Base-by-base conservation (phyloP, 2,113 vertebrate genomes). In the Ciconia boyciana region DNA sequence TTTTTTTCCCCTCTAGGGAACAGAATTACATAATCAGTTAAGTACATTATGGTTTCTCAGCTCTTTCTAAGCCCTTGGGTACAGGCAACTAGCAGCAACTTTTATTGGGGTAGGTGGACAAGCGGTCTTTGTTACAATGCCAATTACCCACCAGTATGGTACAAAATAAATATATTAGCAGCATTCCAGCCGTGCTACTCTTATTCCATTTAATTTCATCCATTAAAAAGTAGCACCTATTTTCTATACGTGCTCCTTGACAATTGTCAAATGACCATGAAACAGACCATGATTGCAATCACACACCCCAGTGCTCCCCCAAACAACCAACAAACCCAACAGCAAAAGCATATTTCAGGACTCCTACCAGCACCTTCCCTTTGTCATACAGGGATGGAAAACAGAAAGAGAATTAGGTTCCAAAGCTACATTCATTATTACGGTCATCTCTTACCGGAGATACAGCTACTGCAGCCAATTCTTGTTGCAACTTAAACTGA, bases 401-500 rank as follows among this genome's bases (percentile, higher is more conserved):
- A 66, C 66, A 94, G 74, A 91, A 44, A 82, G 66, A 48, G 82
- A 93, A 87, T 89, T 83, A 78, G 44, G 55, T 93, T 91, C 60
- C 75, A 87, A 91, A 89, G 80, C 52, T 29, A 32, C 76, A 68
- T 69, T 88, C 75, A 88, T 96, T 95, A 93, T 88, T 94, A 74
- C 7, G 8, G 89, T 90, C 84, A 29, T 36, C 52, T 16, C 90
- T 94, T 94, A 64, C 17, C 74, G 60, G 72, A 88, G 71, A 66
- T 54, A 62, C 7, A 5, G 83, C 74, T 78, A 65, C 78, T 78
- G 87, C 84, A 88, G 71, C 84, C 84, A 93, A 36, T 91, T 88
- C 91, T 66, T 91, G 70, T 29, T 90, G 84, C 89, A 94, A 82
- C 91, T 91, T 91, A 48, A 96, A 96, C 77, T 52, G 70, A 94